Conservation (phyloP, 2,113 vertebrate genomes). For the Mobula birostris region DNA sequence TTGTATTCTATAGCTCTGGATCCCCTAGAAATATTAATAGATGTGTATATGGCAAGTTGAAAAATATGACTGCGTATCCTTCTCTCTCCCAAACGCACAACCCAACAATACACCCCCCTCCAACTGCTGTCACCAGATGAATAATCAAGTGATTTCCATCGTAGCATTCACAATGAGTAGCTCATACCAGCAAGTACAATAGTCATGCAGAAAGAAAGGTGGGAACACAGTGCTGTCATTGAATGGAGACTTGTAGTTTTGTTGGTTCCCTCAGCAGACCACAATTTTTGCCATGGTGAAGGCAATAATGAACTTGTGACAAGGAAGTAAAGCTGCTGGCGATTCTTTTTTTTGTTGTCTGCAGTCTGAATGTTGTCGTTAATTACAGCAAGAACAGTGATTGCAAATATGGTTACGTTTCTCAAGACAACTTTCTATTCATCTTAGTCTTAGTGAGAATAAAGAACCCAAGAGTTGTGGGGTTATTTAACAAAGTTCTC, state of each 20-base stretch:
- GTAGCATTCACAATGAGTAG: not conserved
- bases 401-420: not conserved
- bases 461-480: not conserved
- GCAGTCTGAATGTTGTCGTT: not conserved
- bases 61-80: not conserved
- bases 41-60: not conserved
- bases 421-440: not conserved
- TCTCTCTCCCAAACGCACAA: no score
- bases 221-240: not conserved
- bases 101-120: not conserved
- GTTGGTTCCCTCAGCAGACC: not conserved
- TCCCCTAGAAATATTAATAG: not conserved
- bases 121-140: not conserved
- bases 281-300: not conserved
- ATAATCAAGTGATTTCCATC: not conserved
- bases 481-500: not conserved
- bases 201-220: not conserved
- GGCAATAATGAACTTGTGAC: not conserved
- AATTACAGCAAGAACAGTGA: not conserved
- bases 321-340: not conserved
- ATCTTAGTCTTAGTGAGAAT: not conserved
- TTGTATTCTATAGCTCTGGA: no score
- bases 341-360: not conserved
- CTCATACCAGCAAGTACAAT: not conserved
- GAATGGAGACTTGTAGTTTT: not conserved